These are phyloP conservation scores for Platycheirus albimanus DNA, from an alignment of 2,888 invertebrate genomes.

Conservation along the genomic window DNA sequence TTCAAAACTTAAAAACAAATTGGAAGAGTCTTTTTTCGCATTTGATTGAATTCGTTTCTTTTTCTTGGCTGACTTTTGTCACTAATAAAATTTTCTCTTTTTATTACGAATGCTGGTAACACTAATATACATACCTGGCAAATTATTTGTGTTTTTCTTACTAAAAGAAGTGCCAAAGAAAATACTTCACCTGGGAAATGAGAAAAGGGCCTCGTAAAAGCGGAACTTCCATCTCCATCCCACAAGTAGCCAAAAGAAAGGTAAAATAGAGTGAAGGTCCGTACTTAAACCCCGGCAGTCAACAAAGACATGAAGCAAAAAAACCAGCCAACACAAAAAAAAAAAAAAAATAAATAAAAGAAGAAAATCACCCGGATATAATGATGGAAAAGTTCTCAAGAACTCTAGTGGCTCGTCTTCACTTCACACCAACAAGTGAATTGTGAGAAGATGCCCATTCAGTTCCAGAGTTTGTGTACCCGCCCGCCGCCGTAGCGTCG, in stretches of 20 bases:
- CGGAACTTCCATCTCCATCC: slow-evolving; percentile 25
- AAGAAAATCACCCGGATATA: slow-evolving; percentile 46
- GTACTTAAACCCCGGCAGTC: slow-evolving; percentile 53
- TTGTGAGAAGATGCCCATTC: slow-evolving; percentile 58
- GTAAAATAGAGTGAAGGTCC: slow-evolving; percentile 12
- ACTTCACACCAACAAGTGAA: slow-evolving; percentile 60
- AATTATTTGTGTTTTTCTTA: slow-evolving; percentile 61
- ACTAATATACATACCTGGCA: slow-evolving; percentile 19
- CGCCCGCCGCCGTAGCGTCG: not conserved
- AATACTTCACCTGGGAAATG: slow-evolving; percentile 58
- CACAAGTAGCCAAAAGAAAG: slow-evolving; percentile 18
- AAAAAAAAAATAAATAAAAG: slow-evolving; percentile 5
- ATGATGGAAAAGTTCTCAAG: slow-evolving; percentile 60
- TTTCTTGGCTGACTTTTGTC: too few species aligned
- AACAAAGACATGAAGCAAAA: slow-evolving; percentile 30
- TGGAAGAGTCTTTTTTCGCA: too few species aligned
- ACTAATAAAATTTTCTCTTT: not conserved
- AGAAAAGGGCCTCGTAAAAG: slow-evolving; percentile 27
- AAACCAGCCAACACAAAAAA: too few species aligned
- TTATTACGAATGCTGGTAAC: slow-evolving; percentile 11
- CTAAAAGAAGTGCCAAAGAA: slow-evolving; percentile 51
- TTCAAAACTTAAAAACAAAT: too few species aligned
- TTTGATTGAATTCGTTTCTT: not conserved
- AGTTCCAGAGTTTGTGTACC: slow-evolving; percentile 33
- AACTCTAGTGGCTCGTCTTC: slow-evolving; percentile 51